Evolutionary conservation across 2,888 invertebrate genomes (phyloP), one percentile per base, ranked within the genome.

Genomic region (Dasypolia templi): DNA sequence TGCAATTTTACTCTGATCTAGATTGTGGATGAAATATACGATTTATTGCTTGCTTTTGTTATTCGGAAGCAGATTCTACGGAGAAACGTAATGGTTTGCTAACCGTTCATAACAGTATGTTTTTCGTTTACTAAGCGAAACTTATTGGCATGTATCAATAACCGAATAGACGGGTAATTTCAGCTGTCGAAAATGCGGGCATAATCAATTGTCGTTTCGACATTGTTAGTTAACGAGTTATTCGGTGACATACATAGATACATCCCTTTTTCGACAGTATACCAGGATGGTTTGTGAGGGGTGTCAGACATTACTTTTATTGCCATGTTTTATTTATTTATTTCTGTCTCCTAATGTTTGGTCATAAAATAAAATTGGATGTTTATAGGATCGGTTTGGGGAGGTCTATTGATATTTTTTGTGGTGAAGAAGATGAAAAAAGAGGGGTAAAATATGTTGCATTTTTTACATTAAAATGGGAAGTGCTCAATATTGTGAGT

Each of bases 321-420:
- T 83, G 85, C 75, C 71, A 83, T 72, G 74, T 83, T 88, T 89
- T 84, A 86, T 89, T 83, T 81, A 81, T 75, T 81, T 84, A 66
- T 81, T 32, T 63, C 75, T 83, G 81, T 77, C 74, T 61, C 62
- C 56, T 82, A 86, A 87, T 86, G 86, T 81, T 77, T 59, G 66
- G 73, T 72, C 72, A 81, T 89, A 87, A 89, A 89, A 83, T 68
- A 76, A 82, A 88, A 87, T 87, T 82, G 77, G 79, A 87, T 86
- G 86, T 89, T 90, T 86, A 85, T 84, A 32, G 75, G 53, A 59
- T 86, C 79, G 70, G 79, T 63, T 68, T 74, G 64, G 68, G 56
- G 64, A 72, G 82, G 72, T 70, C 71, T 35, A 69, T 69, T 72
- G n/a, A 68, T 29, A 46, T 72, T 74, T 77, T 77, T 82, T 85